Base-by-base conservation (phyloP, 30 jellyfish, hydroid and myxozoan species). In the Sanderia malayensis region DNA sequence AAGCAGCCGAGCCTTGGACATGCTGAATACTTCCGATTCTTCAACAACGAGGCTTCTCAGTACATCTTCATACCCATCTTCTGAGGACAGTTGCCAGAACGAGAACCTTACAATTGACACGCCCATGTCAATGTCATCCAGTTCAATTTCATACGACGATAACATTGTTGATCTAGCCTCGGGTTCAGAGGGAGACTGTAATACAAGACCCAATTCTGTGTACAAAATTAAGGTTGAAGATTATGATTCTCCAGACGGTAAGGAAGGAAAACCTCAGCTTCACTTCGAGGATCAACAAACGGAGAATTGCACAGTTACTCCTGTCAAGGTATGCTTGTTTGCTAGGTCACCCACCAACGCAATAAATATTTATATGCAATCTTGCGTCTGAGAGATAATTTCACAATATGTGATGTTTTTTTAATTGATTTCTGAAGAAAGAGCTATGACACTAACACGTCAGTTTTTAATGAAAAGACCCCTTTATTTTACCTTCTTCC, bases 171-270 rank as follows among this genome's bases (percentile, higher is more conserved):
- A 78, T 55, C 75, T 78, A 4, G 82, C 74, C 28, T 78, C 81
- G 24, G 46, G 75, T n/a, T 78, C 89, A 33, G 89, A 78, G 0
- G 73, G 70, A 23, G 76, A 69, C 82, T 78, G 82, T 28, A 44
- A 31, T 66, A 30, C 82, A 31, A 30, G 89, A 69, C 76, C 82
- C 4, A 78, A 64, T 34, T 78, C 89, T 9, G 66, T 78, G 2
- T 68, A 23, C 46, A 78, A 78, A 28, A 19, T 30, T 8, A 64
- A 24, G 37, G n/a, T n/a, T n/a, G 70, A 58, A 37, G 81, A 78
- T 61, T 47, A 34, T 22, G 46, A 80, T 33, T 65, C 89, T 8
- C 74, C 53, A 34, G 25, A 19, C 63, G 33, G 81, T 53, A 1
- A 23, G 15, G 73, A 65, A 9, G 18, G 32, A 4, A 25, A 21